Conservation (phyloP, 2,888 invertebrate genomes). For the Abrostola tripartita region DNA sequence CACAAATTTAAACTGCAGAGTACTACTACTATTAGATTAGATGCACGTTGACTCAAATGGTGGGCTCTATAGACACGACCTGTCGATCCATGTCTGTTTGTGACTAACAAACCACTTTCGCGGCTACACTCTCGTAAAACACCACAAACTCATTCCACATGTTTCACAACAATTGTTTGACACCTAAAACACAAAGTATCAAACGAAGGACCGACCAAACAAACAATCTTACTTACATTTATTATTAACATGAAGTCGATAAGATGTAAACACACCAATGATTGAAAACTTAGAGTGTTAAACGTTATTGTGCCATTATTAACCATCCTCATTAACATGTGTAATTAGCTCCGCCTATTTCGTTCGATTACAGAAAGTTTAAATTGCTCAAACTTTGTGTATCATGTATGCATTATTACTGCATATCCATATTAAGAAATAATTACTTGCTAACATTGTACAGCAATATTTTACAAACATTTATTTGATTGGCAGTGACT, state of each 20-base stretch:
- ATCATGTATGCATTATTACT: constrained; percentile 9
- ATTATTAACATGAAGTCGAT: not conserved
- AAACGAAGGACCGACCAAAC: too few relatives aligned
- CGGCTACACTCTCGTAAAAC: too few relatives aligned
- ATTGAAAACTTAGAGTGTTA: constrained; percentile 8
- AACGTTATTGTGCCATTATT: constrained; percentile 11
- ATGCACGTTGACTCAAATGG: too few relatives aligned
- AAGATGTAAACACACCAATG: not conserved
- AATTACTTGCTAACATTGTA: constrained; percentile 4
- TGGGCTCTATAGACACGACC: too few relatives aligned
- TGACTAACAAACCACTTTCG: too few relatives aligned
- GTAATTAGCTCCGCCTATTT: constrained; percentile 22
- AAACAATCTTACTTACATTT: not conserved
- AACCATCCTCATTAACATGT: constrained; percentile 29
- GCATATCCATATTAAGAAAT: constrained; percentile 13
- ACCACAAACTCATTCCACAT: too few relatives aligned
- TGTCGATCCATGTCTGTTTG: too few relatives aligned
- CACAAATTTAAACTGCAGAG: too few relatives aligned
- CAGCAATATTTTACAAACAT: not conserved
- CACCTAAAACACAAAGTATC: too few relatives aligned
- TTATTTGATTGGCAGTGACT: not conserved
- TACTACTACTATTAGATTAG: too few relatives aligned
- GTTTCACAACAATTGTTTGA: too few relatives aligned
- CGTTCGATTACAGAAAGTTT: constrained; percentile 18
- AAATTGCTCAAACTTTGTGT: constrained; percentile 22